These are phyloP conservation scores for Hylia prasina DNA, from an alignment of 2,113 vertebrate species.

Conservation along the genomic window DNA sequence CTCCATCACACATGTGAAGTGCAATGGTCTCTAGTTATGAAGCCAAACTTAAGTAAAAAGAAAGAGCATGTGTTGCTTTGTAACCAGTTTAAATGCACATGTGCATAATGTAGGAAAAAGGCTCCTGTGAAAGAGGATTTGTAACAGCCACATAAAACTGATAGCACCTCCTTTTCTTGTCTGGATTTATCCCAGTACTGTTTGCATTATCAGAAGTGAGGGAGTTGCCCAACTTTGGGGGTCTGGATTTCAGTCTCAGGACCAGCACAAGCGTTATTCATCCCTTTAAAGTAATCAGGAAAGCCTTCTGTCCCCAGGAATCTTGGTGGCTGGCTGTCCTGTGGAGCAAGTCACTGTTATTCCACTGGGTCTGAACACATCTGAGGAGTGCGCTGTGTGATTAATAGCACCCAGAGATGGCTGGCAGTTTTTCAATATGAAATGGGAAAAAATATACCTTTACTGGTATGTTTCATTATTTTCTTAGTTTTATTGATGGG, in stretches of 20 bases:
- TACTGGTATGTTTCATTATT: neutral
- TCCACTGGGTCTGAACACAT: neutral
- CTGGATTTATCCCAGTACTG: neutral
- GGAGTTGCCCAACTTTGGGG: neutral
- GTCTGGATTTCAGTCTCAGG: neutral
- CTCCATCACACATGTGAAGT: neutral
- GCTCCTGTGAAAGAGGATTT: neutral
- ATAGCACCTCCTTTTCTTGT: neutral
- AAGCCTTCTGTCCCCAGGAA: neutral
- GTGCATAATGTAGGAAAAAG: neutral
- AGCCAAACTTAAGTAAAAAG: neutral
- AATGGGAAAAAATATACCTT: neutral
- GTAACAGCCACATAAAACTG: neutral
- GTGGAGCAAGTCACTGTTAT: fast-evolving
- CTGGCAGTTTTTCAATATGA: neutral
- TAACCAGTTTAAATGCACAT: neutral
- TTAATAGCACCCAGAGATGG: neutral
- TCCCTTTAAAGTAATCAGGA: neutral
- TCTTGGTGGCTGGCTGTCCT: neutral
- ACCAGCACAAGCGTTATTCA: neutral
- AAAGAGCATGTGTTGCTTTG: neutral
- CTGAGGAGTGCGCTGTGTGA: neutral
- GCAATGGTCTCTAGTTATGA: neutral
- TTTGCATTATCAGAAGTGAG: neutral
- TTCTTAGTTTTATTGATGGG: neutral